A percentile compares a stretch with the other conserved stretches of the same genome.
Conservation (phyloP, 2,113 vertebrate species). For the Nipponia nippon region DNA sequence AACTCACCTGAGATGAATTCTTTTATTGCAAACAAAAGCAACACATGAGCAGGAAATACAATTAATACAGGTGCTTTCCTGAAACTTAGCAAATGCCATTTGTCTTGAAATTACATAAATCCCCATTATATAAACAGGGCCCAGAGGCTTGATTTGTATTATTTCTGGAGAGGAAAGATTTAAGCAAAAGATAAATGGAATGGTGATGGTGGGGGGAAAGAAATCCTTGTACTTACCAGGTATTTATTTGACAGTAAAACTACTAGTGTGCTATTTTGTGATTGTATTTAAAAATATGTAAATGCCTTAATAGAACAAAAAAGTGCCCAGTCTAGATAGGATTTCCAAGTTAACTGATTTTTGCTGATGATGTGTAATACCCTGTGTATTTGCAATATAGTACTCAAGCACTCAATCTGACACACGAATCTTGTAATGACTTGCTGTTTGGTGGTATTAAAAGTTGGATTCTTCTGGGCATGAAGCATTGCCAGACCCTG, state of each 20-base stretch:
- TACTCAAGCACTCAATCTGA: fast-evolving
- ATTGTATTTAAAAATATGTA: neutral
- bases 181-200: slow-evolving; percentile 57
- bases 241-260: slow-evolving; percentile 47
- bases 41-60: slow-evolving; percentile 76
- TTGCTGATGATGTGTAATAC: neutral
- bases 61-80: slow-evolving; percentile 82
- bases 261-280: neutral
- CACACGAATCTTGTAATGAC: neutral
- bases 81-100: slow-evolving; percentile 70
- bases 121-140: slow-evolving; percentile 61
- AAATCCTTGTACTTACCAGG: slow-evolving; percentile 37
- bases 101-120: slow-evolving; percentile 71
- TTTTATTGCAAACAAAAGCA: slow-evolving; percentile 79
- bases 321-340: neutral
- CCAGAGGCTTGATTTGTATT: slow-evolving; percentile 62
- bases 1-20: slow-evolving; percentile 83
- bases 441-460: neutral
- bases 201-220: neutral
- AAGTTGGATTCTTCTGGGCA: neutral
- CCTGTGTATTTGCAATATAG: neutral
- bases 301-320: neutral
- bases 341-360: neutral
- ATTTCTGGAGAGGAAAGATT: slow-evolving; percentile 61
- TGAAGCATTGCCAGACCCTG: neutral